Evolutionary conservation across 2,113 vertebrate genomes (phyloP).

Genomic region (Lasiurus borealis): DNA sequence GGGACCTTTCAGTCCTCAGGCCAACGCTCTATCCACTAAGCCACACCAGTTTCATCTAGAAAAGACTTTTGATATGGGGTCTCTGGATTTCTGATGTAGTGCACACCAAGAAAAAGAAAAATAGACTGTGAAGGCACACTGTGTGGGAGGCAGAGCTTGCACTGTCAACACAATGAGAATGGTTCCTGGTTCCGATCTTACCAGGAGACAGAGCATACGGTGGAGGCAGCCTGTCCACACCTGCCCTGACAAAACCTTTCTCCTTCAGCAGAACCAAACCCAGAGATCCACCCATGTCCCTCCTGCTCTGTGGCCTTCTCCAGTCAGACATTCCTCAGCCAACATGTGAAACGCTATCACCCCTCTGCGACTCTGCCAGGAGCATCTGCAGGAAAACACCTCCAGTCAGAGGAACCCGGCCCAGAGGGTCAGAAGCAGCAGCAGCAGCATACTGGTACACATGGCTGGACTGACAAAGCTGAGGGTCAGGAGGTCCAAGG

Average conservation of each 20-base stretch:
- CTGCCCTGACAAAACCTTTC: neutral
- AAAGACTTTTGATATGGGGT: neutral
- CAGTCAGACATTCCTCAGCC: conserved; percentile 68
- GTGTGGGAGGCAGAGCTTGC: neutral
- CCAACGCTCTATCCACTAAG: too few relatives aligned
- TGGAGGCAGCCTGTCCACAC: neutral
- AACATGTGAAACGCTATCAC: conserved; percentile 45
- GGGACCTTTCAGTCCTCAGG: too few relatives aligned
- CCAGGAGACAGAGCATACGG: neutral
- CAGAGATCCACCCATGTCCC: conserved; percentile 57
- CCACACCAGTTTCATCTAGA: neutral
- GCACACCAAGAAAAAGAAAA: neutral
- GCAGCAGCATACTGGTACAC: neutral
- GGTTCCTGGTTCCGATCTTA: neutral
- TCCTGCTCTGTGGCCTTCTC: conserved; percentile 70
- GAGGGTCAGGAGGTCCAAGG: neutral
- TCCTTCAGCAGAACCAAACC: conserved; percentile 54
- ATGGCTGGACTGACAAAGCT: neutral
- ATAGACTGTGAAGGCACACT: too few relatives aligned
- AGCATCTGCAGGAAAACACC: neutral
- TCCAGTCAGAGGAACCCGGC: neutral
- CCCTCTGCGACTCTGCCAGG: neutral
- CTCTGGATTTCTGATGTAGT: neutral
- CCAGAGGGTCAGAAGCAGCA: neutral
- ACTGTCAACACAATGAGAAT: neutral